These are phyloP conservation scores for Musca domestica DNA, from an alignment of 1,140 invertebrate species.

Conservation along the genomic window DNA sequence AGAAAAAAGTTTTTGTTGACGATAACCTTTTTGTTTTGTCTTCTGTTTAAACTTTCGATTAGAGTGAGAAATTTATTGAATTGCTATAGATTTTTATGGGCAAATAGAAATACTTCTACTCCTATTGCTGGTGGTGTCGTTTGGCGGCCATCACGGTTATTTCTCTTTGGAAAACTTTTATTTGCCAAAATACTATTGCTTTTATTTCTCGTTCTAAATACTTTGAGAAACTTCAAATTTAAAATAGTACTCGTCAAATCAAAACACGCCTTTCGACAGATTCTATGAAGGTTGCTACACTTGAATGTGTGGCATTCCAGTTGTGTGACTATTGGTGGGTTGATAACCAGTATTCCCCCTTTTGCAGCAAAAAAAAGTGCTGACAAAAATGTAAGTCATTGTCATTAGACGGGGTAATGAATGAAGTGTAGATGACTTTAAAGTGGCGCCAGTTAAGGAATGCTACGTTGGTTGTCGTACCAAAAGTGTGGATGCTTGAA, in stretches of 20 bases:
- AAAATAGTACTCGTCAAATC: background rate
- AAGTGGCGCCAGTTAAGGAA: constrained; percentile 14
- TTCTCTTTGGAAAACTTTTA: constrained; percentile 6
- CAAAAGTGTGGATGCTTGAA: too few relatives aligned
- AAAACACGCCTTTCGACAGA: constrained; percentile 5
- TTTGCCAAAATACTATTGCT: background rate
- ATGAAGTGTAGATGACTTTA: constrained; percentile 20
- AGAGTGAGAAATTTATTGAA: constrained; percentile 11
- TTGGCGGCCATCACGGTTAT: background rate
- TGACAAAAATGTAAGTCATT: constrained; percentile 22
- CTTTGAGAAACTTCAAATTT: background rate
- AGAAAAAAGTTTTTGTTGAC: too few relatives aligned
- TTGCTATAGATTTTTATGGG: constrained; percentile 10
- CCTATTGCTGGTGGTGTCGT: too few relatives aligned
- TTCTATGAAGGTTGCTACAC: background rate
- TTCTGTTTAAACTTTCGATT: constrained; percentile 1
- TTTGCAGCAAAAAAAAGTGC: background rate
- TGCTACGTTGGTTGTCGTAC: background rate
- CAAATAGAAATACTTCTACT: background rate
- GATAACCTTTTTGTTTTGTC: background rate
- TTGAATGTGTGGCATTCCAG: too few relatives aligned
- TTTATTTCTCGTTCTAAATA: background rate
- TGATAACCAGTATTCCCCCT: background rate
- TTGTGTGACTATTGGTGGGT: too few relatives aligned
- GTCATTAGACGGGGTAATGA: constrained; percentile 17